Evolutionary conservation across 2,113 vertebrate genomes (phyloP), one percentile per base, ranked within the genome.

Genomic region (Hystrix cristata): DNA sequence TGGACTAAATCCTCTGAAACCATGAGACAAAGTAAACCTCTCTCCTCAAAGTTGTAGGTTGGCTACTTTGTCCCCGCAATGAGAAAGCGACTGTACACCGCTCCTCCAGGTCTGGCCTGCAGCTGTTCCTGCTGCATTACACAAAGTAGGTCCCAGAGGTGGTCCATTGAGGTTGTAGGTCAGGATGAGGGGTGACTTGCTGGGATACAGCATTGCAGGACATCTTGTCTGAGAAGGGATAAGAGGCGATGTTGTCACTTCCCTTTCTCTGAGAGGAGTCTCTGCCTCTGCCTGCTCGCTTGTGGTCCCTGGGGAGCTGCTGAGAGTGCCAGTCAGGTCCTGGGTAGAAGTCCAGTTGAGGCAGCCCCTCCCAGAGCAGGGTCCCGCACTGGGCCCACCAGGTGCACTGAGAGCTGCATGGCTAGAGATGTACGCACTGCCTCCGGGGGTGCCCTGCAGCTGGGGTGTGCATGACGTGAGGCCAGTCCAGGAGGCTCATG

Each of bases 341-440:
- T 1, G 18, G 19, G 31, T 4, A 4, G 43, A 48, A n/a, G 67
- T 43, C 25, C 4, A 13, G 7, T 15, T 48, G 81, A 53, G 74
- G 51, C 16, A 0, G 60, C 38, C 46, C 43, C 76, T 64, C 55
- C 79, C 21, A 2, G 79, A 72, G 10, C 67, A 15, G 21, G 29
- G 19, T 25, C 71, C 53, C 23, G 43, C 2, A 1, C 31, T 46
- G 0, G 0, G 31, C 38, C 38, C 65, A 53, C 9, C 21, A 29
- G 48, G 16, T 0, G 0, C 55, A 38, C 59, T 5, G 0, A 19
- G 27, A 53, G 27, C 57, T 3, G 0, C 13, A 29, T 10, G 64
- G 74, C n/a, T 69, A 48, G 60, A 84, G 46, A 9, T 2, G 19
- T 9, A 7, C 62, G 19, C 3, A 1, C 10, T 67, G 10, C 46